These are phyloP conservation scores for Myioborus miniatus DNA, from an alignment of 2,797 vertebrate species.

Conservation along the genomic window DNA sequence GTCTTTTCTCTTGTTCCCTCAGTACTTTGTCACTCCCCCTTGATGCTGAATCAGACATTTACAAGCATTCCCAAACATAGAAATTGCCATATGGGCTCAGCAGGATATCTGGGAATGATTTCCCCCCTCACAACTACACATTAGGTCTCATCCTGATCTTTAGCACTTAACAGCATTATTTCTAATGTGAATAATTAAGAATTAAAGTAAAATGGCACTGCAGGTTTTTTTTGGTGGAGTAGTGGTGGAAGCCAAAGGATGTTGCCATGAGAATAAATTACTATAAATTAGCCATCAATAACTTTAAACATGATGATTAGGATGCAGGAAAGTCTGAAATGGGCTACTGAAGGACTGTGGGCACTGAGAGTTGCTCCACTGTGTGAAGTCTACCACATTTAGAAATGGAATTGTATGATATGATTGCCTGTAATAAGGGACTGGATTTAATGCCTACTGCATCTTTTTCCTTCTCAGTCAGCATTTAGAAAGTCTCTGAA, in stretches of 20 bases:
- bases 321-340: background rate
- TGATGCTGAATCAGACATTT: constrained; percentile 1
- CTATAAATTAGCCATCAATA: background rate
- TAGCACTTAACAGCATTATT: background rate
- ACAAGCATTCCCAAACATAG: background rate
- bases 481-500: background rate
- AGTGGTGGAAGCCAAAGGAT: background rate
- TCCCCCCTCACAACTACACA: background rate
- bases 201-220: background rate
- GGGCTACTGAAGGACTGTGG: background rate
- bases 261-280: background rate
- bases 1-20: background rate
- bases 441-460: background rate
- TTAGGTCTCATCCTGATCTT: background rate
- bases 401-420: background rate
- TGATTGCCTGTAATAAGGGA: background rate
- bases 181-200: constrained; percentile 33
- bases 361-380: background rate
- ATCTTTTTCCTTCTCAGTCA: background rate
- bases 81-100: constrained; percentile 41
- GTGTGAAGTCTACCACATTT: background rate
- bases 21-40: background rate
- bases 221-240: background rate
- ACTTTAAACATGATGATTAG: background rate
- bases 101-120: constrained; percentile 3